Base-by-base conservation (phyloP, 2,888 invertebrate genomes). In the Timandra comae region DNA sequence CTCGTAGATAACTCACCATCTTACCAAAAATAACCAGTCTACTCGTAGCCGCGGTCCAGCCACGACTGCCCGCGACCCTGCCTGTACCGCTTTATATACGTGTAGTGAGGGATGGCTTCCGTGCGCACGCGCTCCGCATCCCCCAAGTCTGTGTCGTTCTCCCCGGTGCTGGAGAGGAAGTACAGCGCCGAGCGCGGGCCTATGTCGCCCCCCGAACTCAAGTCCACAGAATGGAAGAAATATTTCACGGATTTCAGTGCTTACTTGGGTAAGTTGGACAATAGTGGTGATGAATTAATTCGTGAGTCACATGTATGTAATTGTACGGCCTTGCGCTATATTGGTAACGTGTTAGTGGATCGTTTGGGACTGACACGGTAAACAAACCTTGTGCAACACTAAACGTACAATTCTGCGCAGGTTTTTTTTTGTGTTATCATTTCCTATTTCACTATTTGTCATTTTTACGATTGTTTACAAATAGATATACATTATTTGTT, bases 61-160 rank as follows among this genome's bases (percentile, higher is more conserved):
- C 67, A 77, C 84, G 78, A 85, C 81, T 85, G 85, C 67, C 66
- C 59, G 63, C 49, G 33, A 57, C 54, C 63, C 55, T 52, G 59
- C 56, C 57, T 41, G 60, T 56, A 52, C 49, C 68, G 63, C 60
- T 66, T 81, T 82, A 64, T 84, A 85, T 84, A 85, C 71, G 53
- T n/a, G 46, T 54, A 45, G 52, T 61, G 62, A 79, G 76, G 75
- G 73, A 88, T 88, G 88, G 85, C 88, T 58, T 88, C 86, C 52
- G 82, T 88, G 84, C 88, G 89, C 86, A 87, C 86, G 84, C 89
- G 89, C 71, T 89, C 89, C 33, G 88, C 89, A 63, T 89, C 89
- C 69, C 89, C 89, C 43, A 89, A 90, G 69, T 86, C 89, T 23
- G 89, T 90, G 50, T 89, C 89, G 57, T 90, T 90, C 70, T 89